Conservation (phyloP, 64 coral and sea anemone genomes). For the Montipora cactus region DNA sequence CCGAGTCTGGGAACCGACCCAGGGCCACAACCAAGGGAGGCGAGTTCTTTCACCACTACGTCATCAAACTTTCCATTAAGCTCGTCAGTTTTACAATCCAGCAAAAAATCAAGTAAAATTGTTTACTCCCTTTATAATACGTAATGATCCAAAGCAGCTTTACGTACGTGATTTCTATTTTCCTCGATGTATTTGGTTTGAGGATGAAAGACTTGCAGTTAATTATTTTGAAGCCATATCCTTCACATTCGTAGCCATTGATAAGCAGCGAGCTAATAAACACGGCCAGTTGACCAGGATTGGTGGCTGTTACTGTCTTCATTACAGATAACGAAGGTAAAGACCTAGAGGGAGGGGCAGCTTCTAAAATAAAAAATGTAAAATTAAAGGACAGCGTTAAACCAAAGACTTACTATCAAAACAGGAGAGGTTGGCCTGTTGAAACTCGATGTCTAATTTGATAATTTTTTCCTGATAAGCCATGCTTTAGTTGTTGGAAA, state of each 20-base stretch:
- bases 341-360: not conserved
- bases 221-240: slow-evolving; percentile 97
- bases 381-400: too few species aligned
- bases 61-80: too few species aligned
- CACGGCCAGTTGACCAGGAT: slow-evolving; percentile 94
- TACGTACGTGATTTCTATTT: slow-evolving; percentile 98
- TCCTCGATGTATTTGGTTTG: slow-evolving; percentile 93
- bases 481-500: too few species aligned
- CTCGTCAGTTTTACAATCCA: not conserved
- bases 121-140: too few species aligned
- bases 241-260: slow-evolving; percentile 94
- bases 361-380: too few species aligned
- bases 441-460: too few species aligned
- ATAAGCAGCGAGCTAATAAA: slow-evolving; percentile 93
- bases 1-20: too few species aligned
- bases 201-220: slow-evolving; percentile 98
- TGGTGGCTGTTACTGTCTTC: slow-evolving; percentile 93
- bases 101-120: not conserved
- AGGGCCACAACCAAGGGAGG: too few species aligned
- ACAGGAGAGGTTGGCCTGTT: not conserved
- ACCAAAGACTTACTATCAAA: not conserved
- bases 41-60: too few species aligned
- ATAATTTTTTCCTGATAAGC: too few species aligned
- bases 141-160: not conserved
- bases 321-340: slow-evolving; percentile 79